Evolutionary conservation across 1,140 invertebrate species (phyloP), one percentile per base, ranked within the genome.

Genomic region (Ceratina australensis): DNA sequence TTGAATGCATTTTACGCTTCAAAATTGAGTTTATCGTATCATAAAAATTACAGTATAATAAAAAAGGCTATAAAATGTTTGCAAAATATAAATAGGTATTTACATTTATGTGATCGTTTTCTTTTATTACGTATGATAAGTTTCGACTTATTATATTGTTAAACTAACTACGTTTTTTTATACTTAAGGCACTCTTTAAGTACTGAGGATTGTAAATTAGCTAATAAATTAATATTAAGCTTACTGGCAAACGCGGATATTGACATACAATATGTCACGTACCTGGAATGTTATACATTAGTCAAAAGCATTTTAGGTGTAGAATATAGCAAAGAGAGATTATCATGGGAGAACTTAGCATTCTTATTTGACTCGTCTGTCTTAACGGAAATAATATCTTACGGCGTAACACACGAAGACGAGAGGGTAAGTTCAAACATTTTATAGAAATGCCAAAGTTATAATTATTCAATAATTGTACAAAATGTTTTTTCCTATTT

Each of bases 361-460:
- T 94, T 95, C 87, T 83, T 95, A 26, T 91, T 94, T 57, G 91
- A 94, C 77, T 86, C 93, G 2, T 89, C 88, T 67, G 89, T 95
- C 52, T 83, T 95, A 22, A 94, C 90, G n/a, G 94, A 95, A 90
- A 94, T 95, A 68, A 93, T 94, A 79, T 93, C 93, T 85, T 93
- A 94, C 82, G 95, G 95, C 61, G 80, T 94, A 10, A 93, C 89
- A 13, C 93, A 92, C 52, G 90, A 92, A 18, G 87, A 92, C 75
- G 68, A 84, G 57, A 84, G 88, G 84, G 92, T 92, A 86, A 85
- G 22, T 22, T 50, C 33, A 42, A 26, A 33, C n/a, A 72, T 66
- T 22, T 57, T 72, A 26, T 28, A 57, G 54, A 42, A 49, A 7
- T 49, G 47, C 7, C 15, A 16, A 3, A 20, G 49, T 73, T 22